These are phyloP conservation scores for Oligia latruncula DNA, from an alignment of 2,888 invertebrate species.

Conservation along the genomic window DNA sequence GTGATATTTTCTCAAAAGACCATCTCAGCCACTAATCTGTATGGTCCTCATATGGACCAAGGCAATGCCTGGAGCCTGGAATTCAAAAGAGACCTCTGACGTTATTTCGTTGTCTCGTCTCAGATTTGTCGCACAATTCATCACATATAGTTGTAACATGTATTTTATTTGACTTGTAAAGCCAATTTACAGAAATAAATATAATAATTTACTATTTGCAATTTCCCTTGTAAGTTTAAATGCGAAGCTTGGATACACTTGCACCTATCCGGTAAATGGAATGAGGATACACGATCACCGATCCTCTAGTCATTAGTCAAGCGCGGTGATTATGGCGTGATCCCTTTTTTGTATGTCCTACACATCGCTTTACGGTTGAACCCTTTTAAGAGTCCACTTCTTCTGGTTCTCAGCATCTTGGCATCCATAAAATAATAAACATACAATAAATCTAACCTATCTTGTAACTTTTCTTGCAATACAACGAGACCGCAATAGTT, in stretches of 20 bases:
- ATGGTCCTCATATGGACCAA: background rate
- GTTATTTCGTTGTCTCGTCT: background rate
- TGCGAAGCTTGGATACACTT: background rate
- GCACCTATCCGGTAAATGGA: background rate
- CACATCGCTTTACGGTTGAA: constrained; percentile 9
- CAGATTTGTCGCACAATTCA: background rate
- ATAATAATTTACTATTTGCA: background rate
- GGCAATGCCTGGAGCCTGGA: background rate
- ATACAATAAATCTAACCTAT: constrained; percentile 38
- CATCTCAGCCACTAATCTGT: background rate
- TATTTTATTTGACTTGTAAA: background rate
- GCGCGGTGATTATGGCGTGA: background rate
- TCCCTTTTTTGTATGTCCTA: constrained; percentile 11
- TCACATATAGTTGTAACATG: background rate
- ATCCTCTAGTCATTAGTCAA: background rate
- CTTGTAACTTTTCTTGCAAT: constrained; percentile 51
- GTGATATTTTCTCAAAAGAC: background rate
- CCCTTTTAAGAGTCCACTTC: background rate
- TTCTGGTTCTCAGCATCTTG: constrained; percentile 14
- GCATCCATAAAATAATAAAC: constrained; percentile 40
- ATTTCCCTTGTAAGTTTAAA: background rate
- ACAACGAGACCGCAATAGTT: constrained; percentile 35
- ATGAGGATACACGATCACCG: background rate
- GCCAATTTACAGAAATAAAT: background rate
- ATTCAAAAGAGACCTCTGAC: background rate